Evolutionary conservation across 2,888 invertebrate species (phyloP).

Genomic region (Trissolcus brochymenae): DNA sequence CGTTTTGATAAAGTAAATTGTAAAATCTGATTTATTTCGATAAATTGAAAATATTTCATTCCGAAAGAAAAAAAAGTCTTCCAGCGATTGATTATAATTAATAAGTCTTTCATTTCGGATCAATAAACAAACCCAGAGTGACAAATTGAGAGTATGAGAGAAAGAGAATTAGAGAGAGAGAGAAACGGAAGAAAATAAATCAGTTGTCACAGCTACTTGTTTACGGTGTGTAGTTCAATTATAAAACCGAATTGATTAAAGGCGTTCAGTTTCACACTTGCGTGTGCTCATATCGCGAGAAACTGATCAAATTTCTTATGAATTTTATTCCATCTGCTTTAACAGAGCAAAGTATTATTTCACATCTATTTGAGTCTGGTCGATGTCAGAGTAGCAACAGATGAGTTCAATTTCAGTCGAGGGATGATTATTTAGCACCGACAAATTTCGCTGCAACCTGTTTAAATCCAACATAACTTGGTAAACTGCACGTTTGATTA

Average conservation of each 20-base stretch:
- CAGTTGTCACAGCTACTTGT: conserved; percentile 5
- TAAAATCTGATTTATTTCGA: too few species aligned
- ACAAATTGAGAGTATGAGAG: too few species aligned
- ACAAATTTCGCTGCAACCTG: conserved; percentile 11
- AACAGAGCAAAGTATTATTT: conserved; percentile 18
- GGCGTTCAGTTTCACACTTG: conserved; percentile 16
- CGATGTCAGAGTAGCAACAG: conserved; percentile 16
- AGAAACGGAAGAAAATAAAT: conserved; percentile 3
- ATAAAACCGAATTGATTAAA: conserved; percentile 28
- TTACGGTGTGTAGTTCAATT: conserved; percentile 20
- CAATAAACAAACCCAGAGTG: too few species aligned
- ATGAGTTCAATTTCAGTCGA: conserved; percentile 25
- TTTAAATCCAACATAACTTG: conserved; percentile 14
- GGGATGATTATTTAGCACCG: conserved; percentile 25
- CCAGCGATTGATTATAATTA: too few species aligned
- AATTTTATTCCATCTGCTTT: conserved; percentile 20
- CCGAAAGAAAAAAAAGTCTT: too few species aligned
- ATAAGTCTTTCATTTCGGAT: too few species aligned
- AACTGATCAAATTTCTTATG: conserved; percentile 18
- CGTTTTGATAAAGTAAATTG: too few species aligned
- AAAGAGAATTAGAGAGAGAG: too few species aligned
- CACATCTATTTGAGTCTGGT: conserved; percentile 14
- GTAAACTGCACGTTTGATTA: conserved; percentile 19
- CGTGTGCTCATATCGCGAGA: conserved; percentile 13
- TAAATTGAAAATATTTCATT: too few species aligned